phyloP scores from a whole-genome alignment of 37 sponge, comb jelly and placozoan genomes.

The Diacarnus erythraeanus region DNA sequence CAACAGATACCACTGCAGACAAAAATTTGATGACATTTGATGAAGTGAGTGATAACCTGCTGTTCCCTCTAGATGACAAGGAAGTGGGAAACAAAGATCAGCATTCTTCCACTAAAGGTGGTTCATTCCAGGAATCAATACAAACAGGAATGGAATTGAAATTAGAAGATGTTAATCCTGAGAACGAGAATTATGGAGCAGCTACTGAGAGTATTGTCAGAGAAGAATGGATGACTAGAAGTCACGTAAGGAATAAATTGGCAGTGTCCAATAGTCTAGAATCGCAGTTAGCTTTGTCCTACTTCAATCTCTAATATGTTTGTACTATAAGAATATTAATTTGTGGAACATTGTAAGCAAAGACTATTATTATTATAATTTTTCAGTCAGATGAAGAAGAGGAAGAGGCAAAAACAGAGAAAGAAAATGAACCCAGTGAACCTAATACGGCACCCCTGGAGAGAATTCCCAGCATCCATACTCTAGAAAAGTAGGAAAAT shows the following conservation, averaged over 20 bases:
- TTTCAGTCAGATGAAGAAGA: neutral
- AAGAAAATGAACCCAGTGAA: slow-evolving; percentile 13
- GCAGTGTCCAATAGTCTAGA: too few species aligned
- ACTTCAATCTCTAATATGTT: too few species aligned
- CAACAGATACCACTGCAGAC: neutral
- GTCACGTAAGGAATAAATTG: too few species aligned
- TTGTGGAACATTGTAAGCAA: too few species aligned
- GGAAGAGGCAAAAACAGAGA: neutral
- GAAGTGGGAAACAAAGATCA: neutral
- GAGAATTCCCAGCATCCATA: slow-evolving; percentile 35
- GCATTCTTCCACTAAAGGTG: neutral
- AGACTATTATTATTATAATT: too few species aligned
- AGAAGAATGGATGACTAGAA: neutral
- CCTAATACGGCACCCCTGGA: slow-evolving; percentile 31
- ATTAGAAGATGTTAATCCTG: neutral
- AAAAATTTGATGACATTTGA: neutral
- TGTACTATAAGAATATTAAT: too few species aligned
- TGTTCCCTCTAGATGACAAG: neutral
- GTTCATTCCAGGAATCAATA: neutral
- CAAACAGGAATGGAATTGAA: neutral
- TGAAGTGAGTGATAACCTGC: neutral
- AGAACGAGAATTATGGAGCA: neutral
- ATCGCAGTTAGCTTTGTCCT: too few species aligned
- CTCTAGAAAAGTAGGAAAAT: slow-evolving; percentile 42
- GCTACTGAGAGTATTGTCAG: neutral